Evolutionary conservation across 2,797 vertebrate genomes (phyloP), one percentile per base, ranked within the genome.

Genomic region (Rhincodon typus): DNA sequence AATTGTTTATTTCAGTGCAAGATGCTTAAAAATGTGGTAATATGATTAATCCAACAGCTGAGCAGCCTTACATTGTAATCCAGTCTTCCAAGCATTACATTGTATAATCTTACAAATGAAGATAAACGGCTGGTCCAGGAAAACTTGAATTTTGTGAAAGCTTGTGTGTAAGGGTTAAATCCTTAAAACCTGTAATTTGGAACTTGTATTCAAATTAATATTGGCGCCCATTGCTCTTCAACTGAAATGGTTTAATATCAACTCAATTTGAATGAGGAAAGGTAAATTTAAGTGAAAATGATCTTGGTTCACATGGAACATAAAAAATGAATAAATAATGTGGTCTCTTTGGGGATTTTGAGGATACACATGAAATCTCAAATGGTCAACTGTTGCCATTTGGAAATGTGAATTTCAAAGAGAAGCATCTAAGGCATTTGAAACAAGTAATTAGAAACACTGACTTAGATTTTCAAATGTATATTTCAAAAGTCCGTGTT

Each of bases 271-370:
- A 62, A 62, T 90, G 87, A 90, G 1, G 53, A 5, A 62, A n/a
- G 15, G 57, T n/a, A 53, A 90, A 84, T 90, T 88, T 90, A 90
- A 90, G 15, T 34, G 87, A 62, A 62, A 62, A 34, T 90, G 53
- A 62, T 90, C 87, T 66, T 62, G 19, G 30, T 21, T 15, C 6
- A 17, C 53, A n/a, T n/a, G 30, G n/a, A 90, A n/a, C 30, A 62
- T 34, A 57, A 90, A 62, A 66, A 90, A n/a, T 62, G 53, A 90
- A 90, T 66, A 90, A 90, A 90, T 90, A 90, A 90, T 90, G n/a
- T 57, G 57, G 53, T n/a, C 53, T n/a, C 87, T 88, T 62, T 90
- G 53, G 87, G 53, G n/a, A n/a, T 1, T 3, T 62, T 90, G 27
- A 30, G 25, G 57, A 25, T 94, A 46, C 10, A 27, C 27, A 94